phyloP scores from a whole-genome alignment of 1,140 invertebrate genomes.

The Elymnias hypermnestra region DNA sequence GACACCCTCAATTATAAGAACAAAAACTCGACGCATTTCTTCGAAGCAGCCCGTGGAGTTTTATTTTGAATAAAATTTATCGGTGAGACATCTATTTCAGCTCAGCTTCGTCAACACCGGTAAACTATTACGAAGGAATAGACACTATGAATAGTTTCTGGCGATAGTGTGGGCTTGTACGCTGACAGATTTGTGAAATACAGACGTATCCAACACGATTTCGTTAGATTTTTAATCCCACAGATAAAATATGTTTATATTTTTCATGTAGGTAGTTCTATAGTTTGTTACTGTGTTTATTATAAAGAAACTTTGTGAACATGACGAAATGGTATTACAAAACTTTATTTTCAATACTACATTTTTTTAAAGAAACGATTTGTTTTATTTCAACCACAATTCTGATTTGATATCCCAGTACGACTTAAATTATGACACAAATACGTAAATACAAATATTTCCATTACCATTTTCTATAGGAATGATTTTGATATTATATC shows the following conservation, averaged over 20 bases:
- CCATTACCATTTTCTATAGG: too few relatives aligned
- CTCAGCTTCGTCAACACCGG: conserved; percentile 56
- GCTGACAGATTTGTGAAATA: conserved; percentile 72
- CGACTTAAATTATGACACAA: too few relatives aligned
- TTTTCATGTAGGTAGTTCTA: conserved; percentile 9
- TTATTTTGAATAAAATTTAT: conserved; percentile 70
- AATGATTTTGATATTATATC: too few relatives aligned
- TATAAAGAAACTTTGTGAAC: conserved; percentile 1
- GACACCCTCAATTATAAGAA: conserved; percentile 54
- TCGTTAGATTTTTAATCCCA: conserved; percentile 40
- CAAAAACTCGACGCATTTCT: conserved; percentile 47
- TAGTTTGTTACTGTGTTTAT: conserved; percentile 8
- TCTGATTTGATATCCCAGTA: too few relatives aligned
- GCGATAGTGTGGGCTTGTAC: conserved; percentile 35
- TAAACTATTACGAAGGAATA: conserved; percentile 38
- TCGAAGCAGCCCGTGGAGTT: conserved; percentile 42
- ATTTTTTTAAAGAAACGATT: too few relatives aligned
- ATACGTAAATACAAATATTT: too few relatives aligned
- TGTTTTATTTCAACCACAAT: too few relatives aligned
- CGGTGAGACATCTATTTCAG: conserved; percentile 59
- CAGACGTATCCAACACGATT: conserved; percentile 44
- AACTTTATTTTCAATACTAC: too few relatives aligned
- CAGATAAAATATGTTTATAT: conserved; percentile 14
- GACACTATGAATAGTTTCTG: conserved; percentile 57
- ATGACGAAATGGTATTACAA: conserved; percentile 11